Evolutionary conservation across 2,797 vertebrate species (phyloP), one percentile per base, ranked within the genome.

Genomic region (Cottoperca gobio): DNA sequence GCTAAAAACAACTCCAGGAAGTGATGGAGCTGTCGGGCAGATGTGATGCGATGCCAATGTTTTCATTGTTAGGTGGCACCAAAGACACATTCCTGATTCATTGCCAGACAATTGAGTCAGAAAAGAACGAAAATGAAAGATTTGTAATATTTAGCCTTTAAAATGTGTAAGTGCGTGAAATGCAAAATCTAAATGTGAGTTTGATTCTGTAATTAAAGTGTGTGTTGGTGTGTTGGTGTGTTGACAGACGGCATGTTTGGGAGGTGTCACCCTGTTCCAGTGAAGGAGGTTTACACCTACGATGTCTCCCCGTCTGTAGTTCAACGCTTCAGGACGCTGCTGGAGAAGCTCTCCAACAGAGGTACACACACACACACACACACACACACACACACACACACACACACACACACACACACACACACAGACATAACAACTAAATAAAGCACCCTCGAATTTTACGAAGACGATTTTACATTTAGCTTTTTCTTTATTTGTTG

Each of bases 211-310:
- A 48, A 46, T 63, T 24, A 40, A 33, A 3, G 16, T 58, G n/a
- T n/a, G n/a, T n/a, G n/a, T n/a, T n/a, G n/a, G 5, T 72, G 9
- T 65, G 55, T 73, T 13, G 74, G 19, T 82, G 54, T 87, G 54
- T 78, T 35, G 21, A 55, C 94, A 99, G 98, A 99, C 83, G 97
- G 95, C 42, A 92, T 97, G 92, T 97, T 99, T 52, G 97, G 97
- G 88, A 96, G 92, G 89, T 99, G 98, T 90, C 95, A 96, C 90
- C 90, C 83, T 76, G 71, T 94, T 53, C 96, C 96, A 0, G 91
- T 90, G 80, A 82, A 86, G 89, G 96, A 96, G 45, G 78, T 90
- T 74, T 95, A 94, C 89, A 95, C 90, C 80, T 97, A 97, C 10
- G 96, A 98, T 19, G 94, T 97, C 78, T 95, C 96, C 1, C 95